Percentiles rank a stretch among this genome's conserved stretches.
Evolutionary conservation across 1,140 invertebrate species (phyloP).

Genomic region (Metaphire vulgaris): DNA sequence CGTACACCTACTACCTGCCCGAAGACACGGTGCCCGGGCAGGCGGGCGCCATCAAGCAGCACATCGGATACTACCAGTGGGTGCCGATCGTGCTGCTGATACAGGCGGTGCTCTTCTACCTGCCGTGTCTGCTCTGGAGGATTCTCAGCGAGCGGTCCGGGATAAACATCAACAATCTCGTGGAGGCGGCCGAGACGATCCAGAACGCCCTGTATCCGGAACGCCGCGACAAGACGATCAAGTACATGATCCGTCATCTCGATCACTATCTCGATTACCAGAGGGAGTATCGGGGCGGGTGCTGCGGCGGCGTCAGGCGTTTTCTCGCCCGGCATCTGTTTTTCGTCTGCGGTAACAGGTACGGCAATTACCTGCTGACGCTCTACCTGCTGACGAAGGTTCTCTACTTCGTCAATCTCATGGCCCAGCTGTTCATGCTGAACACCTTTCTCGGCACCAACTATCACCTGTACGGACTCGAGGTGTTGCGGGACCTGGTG

Average conservation of each 20-base stretch:
- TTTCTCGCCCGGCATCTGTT: constrained; percentile 29
- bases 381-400: constrained; percentile 35
- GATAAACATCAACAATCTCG: constrained; percentile 31
- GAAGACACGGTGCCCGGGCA: constrained; percentile 23
- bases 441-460: constrained; percentile 34
- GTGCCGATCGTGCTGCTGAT: constrained; percentile 55
- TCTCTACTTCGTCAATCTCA: constrained; percentile 34
- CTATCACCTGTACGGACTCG: constrained; percentile 36
- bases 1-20: constrained; percentile 46
- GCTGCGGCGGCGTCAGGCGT: constrained; percentile 29
- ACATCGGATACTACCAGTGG: constrained; percentile 56
- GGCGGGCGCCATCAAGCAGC: constrained; percentile 31
- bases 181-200: constrained; percentile 45
- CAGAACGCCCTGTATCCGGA: too few species aligned
- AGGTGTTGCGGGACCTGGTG: constrained; percentile 32
- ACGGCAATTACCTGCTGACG: constrained; percentile 35
- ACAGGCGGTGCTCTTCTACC: constrained; percentile 49
- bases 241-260: too few species aligned
- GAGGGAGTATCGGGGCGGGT: constrained; percentile 33
- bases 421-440: constrained; percentile 36
- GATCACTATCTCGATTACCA: too few species aligned
- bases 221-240: too few species aligned
- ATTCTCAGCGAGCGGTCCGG: constrained; percentile 29
- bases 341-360: constrained; percentile 47
- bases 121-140: constrained; percentile 30